Base-by-base conservation (phyloP, 2,888 invertebrate genomes). In the Acheta domesticus region DNA sequence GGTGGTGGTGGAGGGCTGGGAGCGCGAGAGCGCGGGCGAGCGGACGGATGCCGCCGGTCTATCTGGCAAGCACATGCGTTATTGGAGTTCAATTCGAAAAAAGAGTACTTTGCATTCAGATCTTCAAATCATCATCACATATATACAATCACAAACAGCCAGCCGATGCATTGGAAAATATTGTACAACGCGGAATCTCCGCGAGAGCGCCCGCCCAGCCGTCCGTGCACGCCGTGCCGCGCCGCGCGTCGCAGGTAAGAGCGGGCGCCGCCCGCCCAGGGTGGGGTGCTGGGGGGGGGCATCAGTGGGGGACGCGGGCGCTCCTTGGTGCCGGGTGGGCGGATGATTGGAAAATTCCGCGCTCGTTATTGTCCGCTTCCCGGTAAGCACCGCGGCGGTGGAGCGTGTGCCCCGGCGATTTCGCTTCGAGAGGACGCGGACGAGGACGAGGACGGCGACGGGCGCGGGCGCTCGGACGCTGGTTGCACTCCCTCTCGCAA, bases 31-130 rank as follows among this genome's bases (percentile, higher is more conserved):
- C 4, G 62, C 16, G n/a, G 62, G 62, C 16, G 62, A n/a, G 62
- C 62, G 62, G 14, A n/a, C 14, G 62, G 16, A 19, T 62, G 16
- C 62, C 62, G 62, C n/a, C 62, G 62, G 62, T 62, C 62, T 62
- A 62, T 62, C 62, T 62, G 62, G 62, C 62, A 62, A 62, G 62
- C 62, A 62, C 62, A 62, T 62, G 62, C 62, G 62, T 62, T 62
- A 62, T 62, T 62, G 62, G 62, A 62, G 62, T 62, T 62, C 62
- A 62, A 62, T 62, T 62, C 62, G 62, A 62, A 62, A 62, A 62
- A 62, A 62, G 62, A 62, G 62, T 62, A 62, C 62, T 62, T 62
- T n/a, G 62, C 62, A 62, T 62, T 62, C 62, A n/a, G 62, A 62
- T 62, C 62, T 62, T 62, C 16, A 62, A 62, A 62, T 62, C 62